Evolutionary conservation across 1,140 invertebrate species (phyloP).

Genomic region (Rhyzopertha dominica): DNA sequence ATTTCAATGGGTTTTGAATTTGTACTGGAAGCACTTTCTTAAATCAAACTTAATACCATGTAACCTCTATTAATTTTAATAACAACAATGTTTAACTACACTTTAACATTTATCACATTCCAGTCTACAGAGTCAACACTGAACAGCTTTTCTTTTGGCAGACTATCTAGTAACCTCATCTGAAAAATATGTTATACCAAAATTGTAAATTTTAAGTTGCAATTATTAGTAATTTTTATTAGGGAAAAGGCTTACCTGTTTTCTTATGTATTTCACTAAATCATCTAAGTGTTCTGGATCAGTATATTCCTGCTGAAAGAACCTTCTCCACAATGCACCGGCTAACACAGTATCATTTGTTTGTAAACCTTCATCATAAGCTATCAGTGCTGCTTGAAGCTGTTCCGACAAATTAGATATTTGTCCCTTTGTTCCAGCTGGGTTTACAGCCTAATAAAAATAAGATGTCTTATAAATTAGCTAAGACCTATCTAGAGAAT

Average conservation of each 20-base stretch:
- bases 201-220: background rate
- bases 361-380: slow-evolving; percentile 80
- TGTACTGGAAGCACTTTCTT: no score
- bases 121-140: slow-evolving; percentile 17
- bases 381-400: slow-evolving; percentile 76
- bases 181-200: background rate
- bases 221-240: slow-evolving; percentile 1
- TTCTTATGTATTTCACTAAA: slow-evolving; percentile 65
- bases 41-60: no score
- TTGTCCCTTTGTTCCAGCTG: slow-evolving; percentile 53
- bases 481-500: no score
- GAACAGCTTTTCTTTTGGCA: slow-evolving; percentile 18
- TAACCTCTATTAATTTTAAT: no score
- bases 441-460: slow-evolving; percentile 55
- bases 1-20: no score
- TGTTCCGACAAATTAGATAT: slow-evolving; percentile 62
- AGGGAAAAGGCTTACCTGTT: slow-evolving; percentile 64
- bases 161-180: slow-evolving; percentile 12
- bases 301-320: slow-evolving; percentile 61
- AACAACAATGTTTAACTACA: no score
- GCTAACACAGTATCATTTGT: slow-evolving; percentile 69
- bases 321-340: slow-evolving; percentile 75
- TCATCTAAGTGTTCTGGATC: slow-evolving; percentile 59
- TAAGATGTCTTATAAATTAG: no score
- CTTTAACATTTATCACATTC: no score